Evolutionary conservation across 2,113 vertebrate species (phyloP).

Genomic region (Geococcyx californianus): DNA sequence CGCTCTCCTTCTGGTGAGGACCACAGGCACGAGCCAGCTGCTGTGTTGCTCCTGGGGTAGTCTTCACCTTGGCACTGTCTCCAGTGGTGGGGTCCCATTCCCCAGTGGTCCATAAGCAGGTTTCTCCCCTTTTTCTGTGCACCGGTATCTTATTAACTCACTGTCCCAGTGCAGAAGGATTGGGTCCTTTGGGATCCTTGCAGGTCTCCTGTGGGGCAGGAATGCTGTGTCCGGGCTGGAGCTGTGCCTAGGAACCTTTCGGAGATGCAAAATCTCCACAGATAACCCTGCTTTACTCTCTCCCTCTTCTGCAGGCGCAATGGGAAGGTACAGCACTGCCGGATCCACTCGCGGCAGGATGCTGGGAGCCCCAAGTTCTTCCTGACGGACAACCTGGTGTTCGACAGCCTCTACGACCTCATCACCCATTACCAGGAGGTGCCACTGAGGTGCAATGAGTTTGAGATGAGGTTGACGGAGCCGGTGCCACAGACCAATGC

Average conservation of each 20-base stretch:
- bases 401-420: slow-evolving; percentile 95
- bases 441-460: slow-evolving; percentile 96
- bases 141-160: background rate
- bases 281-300: fast-evolving
- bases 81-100: background rate
- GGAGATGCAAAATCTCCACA: background rate
- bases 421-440: slow-evolving; percentile 98
- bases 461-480: slow-evolving; percentile 98
- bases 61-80: background rate
- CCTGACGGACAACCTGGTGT: slow-evolving; percentile 97
- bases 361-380: slow-evolving; percentile 97
- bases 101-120: fast-evolving
- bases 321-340: slow-evolving; percentile 95
- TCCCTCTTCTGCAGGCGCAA: slow-evolving; percentile 82
- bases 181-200: background rate
- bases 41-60: fast-evolving
- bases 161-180: background rate
- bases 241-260: background rate
- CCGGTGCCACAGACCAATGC: slow-evolving; percentile 97
- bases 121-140: background rate
- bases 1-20: slow-evolving; percentile 96
- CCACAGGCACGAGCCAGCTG: fast-evolving
- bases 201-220: background rate
- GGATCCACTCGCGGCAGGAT: slow-evolving; percentile 96
- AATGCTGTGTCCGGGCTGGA: background rate